Conservation (phyloP, 2,888 invertebrate species). For the Stramonita haemastoma region DNA sequence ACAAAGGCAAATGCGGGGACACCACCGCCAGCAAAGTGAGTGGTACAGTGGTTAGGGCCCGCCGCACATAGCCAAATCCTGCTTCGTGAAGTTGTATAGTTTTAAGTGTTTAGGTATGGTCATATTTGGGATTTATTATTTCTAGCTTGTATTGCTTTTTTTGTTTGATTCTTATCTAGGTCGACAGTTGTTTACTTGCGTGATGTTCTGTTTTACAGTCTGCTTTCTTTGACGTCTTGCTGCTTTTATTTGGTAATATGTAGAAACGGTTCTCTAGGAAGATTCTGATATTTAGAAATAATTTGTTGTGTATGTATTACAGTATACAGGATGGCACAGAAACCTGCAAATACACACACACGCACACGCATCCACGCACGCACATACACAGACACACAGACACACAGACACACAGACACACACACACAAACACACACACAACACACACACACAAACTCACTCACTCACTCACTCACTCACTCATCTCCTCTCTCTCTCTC, state of each 20-base stretch:
- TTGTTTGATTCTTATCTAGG: neutral
- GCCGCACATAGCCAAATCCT: neutral
- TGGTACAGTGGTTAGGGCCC: neutral
- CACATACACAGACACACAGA: constrained; percentile 1
- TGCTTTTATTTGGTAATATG: neutral
- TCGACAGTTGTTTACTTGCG: neutral
- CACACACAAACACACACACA: neutral
- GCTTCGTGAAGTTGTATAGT: neutral
- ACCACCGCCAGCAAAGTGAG: constrained; percentile 50
- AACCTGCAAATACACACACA: too few relatives aligned
- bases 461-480: too few relatives aligned
- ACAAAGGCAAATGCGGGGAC: constrained; percentile 80
- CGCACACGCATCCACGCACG: neutral
- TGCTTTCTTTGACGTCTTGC: too few relatives aligned
- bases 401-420: constrained; percentile 7
- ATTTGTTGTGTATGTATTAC: too few relatives aligned
- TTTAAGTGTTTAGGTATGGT: neutral
- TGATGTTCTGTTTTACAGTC: neutral
- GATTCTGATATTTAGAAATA: neutral
- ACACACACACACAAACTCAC: too few relatives aligned
- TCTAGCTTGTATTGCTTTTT: neutral
- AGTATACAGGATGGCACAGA: too few relatives aligned
- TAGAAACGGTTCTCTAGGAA: neutral
- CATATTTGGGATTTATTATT: neutral
- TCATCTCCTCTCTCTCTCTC: neutral